Conservation (phyloP, 2,113 vertebrate genomes). For the Rhinolophus ferrumequinum region DNA sequence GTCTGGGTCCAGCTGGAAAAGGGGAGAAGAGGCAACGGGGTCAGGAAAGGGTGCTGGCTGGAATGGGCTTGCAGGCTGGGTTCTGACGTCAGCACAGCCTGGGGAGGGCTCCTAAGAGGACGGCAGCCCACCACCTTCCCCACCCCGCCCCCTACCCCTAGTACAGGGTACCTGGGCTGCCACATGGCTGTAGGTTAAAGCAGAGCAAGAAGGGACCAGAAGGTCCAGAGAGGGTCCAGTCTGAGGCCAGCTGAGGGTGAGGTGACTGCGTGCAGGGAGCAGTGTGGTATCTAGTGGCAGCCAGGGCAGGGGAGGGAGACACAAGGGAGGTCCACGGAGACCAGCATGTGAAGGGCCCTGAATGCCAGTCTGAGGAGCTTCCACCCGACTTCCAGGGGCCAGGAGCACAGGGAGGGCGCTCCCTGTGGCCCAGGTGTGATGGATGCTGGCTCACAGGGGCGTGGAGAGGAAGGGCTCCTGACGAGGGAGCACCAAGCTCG, state of each 20-base stretch:
- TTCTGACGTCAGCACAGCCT: fast-evolving
- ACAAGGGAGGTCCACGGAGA: background rate
- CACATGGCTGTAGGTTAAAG: fast-evolving
- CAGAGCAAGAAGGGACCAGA: background rate
- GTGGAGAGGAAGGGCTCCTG: fast-evolving
- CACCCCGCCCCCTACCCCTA: fast-evolving
- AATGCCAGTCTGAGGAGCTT: fast-evolving
- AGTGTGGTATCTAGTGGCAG: background rate
- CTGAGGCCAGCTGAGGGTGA: background rate
- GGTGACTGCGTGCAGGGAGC: too few relatives aligned
- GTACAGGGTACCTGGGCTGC: background rate
- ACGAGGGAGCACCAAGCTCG: fast-evolving
- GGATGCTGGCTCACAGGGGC: background rate
- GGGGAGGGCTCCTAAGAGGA: background rate
- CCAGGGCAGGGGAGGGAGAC: background rate
- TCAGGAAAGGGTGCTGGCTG: fast-evolving
- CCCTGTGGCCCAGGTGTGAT: background rate
- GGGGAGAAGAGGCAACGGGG: background rate
- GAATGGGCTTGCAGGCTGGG: background rate
- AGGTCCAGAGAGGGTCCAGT: too few relatives aligned
- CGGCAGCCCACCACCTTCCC: background rate
- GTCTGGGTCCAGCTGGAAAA: fast-evolving
- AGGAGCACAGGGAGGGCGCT: fast-evolving
- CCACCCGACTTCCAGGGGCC: too few relatives aligned
- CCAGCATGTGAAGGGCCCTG: background rate